These are phyloP conservation scores for Antheraea pernyi DNA, from an alignment of 1,140 invertebrate genomes.

Conservation along the genomic window DNA sequence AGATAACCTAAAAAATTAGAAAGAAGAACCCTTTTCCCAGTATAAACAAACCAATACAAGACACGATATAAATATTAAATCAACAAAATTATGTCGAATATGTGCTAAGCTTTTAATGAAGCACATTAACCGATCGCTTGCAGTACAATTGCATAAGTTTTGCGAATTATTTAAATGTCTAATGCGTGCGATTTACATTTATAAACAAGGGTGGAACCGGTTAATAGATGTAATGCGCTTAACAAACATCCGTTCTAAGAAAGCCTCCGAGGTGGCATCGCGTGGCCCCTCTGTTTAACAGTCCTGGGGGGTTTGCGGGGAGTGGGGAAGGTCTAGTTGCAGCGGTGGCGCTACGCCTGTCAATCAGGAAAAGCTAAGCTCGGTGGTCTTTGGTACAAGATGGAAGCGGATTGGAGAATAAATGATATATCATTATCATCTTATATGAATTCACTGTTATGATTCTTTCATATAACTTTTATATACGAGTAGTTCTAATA, in stretches of 20 bases:
- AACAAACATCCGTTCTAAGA: constrained; percentile 35
- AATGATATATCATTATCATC: neutral
- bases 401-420: neutral
- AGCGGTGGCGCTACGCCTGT: constrained; percentile 52
- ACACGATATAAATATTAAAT: constrained; percentile 22
- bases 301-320: constrained; percentile 7
- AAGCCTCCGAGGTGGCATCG: constrained; percentile 21
- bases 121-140: constrained; percentile 31
- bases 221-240: constrained; percentile 59
- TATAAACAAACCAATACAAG: constrained; percentile 17
- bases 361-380: constrained; percentile 57
- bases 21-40: neutral
- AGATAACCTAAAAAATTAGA: no score
- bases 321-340: constrained; percentile 33
- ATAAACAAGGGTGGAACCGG: constrained; percentile 42
- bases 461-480: no score
- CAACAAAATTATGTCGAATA: constrained; percentile 19
- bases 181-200: constrained; percentile 57
- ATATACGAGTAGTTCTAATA: no score
- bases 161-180: constrained; percentile 59
- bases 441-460: no score
- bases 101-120: constrained; percentile 20
- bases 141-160: constrained; percentile 51
- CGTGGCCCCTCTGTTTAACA: neutral
- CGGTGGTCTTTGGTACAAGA: constrained; percentile 39